These are phyloP conservation scores for Noctua comes DNA, from an alignment of 2,888 invertebrate species.

Conservation along the genomic window DNA sequence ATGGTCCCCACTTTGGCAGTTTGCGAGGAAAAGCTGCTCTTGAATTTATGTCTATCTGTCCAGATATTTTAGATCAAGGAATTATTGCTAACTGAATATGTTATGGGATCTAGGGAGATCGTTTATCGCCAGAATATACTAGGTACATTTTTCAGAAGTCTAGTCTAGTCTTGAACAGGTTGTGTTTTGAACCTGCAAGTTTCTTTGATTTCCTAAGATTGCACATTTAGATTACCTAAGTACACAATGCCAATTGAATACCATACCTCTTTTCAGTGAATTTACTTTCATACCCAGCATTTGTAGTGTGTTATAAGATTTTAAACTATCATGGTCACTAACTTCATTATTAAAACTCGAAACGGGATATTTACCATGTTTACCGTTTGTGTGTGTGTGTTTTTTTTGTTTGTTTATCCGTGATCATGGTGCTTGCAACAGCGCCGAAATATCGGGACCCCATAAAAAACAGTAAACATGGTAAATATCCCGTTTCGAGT, in stretches of 20 bases:
- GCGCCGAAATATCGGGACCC: no score
- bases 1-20: conserved; percentile 48
- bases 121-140: not conserved
- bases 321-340: no score
- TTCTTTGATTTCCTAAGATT: not conserved
- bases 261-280: not conserved
- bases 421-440: no score
- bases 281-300: not conserved
- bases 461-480: no score
- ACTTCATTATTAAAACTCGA: no score
- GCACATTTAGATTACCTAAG: not conserved
- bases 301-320: no score
- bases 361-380: no score
- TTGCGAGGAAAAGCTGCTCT: conserved; percentile 43
- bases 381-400: no score
- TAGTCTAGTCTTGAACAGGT: not conserved
- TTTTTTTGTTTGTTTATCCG: no score
- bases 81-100: conserved; percentile 25
- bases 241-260: not conserved
- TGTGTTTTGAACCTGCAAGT: not conserved
- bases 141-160: not conserved
- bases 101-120: not conserved
- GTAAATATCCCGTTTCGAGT: no score
- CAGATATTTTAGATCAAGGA: conserved; percentile 35
- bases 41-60: conserved; percentile 42